Evolutionary conservation across 2,888 invertebrate genomes (phyloP), one percentile per base, ranked within the genome.

Genomic region (Lepidochrysops patricia): DNA sequence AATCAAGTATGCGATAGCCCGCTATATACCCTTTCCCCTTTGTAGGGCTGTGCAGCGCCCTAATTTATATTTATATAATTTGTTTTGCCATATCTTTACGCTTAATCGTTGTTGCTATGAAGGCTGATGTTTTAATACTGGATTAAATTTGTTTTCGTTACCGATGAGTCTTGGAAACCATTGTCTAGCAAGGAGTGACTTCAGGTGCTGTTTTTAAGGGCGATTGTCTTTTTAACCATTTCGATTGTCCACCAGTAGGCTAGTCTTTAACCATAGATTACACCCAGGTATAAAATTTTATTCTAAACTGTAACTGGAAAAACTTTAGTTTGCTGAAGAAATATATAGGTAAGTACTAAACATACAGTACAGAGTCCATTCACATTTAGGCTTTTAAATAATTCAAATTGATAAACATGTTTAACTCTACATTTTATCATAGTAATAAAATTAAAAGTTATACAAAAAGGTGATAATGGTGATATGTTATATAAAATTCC

Each of bases 1-100:
- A 80, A 88, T 88, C 88, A 85, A 88, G 86, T 86, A 80, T 84
- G 82, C 87, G 85, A 84, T 84, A 83, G 84, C 81, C 78, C 71
- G 70, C 71, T 75, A 70, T 75, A 75, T 73, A 71, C 75, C 78
- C 74, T 76, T 68, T 72, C 70, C 71, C 67, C 32, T 58, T 32
- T 19, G 34, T 34, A 72, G 72, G 69, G 71, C 68, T 71, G 71
- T 68, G 19, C 68, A 57, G 32, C 48, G 34, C 27, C 57, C 32
- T 54, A 32, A 32, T 54, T 54, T 54, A 54, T 54, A 52, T 52
- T 52, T 52, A 52, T 52, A 52, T 52, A 52, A 52, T 27, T 52
- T 52, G 52, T 52, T 52, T 52, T 52, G 26, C 27, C 15, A 12
- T 52, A 52, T 52, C 52, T 52, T 52, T 52, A 52, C 27, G 52